Evolutionary conservation across 2,113 vertebrate species (phyloP).

Genomic region (Pseudonaja textilis): DNA sequence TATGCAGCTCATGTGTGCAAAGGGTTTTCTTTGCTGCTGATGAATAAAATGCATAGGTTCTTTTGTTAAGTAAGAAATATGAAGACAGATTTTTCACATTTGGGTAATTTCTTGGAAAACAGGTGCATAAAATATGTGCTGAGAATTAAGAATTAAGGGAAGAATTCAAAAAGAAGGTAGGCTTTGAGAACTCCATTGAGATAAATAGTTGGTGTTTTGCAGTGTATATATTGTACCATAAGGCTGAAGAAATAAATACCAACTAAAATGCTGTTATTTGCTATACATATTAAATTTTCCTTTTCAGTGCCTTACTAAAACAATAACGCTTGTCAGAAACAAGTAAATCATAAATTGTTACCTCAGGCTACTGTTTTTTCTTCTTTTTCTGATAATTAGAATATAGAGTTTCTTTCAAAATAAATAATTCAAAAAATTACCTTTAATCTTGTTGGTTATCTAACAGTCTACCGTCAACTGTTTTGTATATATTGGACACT

Average conservation of each 20-base stretch:
- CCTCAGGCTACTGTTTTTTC: background rate
- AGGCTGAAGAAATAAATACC: background rate
- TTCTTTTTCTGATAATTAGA: background rate
- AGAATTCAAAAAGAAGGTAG: background rate
- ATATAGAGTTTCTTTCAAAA: background rate
- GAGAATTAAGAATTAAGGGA: conserved; percentile 21
- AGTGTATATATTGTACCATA: background rate
- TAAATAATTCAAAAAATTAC: background rate
- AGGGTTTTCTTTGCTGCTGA: conserved; percentile 9
- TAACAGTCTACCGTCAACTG: background rate
- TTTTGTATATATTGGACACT: background rate
- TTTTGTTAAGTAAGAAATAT: conserved; percentile 49
- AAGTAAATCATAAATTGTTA: background rate
- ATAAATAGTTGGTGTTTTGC: background rate
- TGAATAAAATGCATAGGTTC: conserved; percentile 15
- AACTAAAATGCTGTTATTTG: background rate
- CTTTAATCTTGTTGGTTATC: background rate
- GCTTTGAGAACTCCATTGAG: background rate
- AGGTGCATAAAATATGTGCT: background rate
- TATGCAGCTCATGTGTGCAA: background rate
- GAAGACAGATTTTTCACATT: conserved; percentile 19
- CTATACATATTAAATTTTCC: background rate
- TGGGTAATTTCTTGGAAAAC: background rate
- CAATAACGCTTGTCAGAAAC: background rate
- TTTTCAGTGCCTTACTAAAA: background rate